Conservation (phyloP, 2,797 vertebrate genomes). For the Myotis vivesi region DNA sequence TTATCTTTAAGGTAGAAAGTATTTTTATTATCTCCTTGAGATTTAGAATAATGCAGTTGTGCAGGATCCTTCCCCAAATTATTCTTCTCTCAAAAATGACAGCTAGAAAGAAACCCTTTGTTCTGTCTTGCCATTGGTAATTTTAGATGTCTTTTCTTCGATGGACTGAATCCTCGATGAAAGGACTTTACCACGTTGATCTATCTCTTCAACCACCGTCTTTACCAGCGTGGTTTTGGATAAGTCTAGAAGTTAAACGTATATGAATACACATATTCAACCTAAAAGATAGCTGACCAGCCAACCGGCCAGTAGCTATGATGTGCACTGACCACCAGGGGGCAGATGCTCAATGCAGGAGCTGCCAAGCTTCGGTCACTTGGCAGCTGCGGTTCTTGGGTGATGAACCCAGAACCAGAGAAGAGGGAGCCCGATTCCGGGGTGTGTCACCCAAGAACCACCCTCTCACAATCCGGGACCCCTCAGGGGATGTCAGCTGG, state of each 20-base stretch:
- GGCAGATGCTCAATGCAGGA: too few species aligned
- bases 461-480: too few species aligned
- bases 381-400: too few species aligned
- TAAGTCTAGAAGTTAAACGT: slow-evolving; percentile 68
- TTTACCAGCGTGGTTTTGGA: slow-evolving; percentile 75
- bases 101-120: slow-evolving; percentile 57
- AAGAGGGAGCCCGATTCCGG: too few species aligned
- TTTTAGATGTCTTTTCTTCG: slow-evolving; percentile 73
- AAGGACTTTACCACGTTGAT: slow-evolving; percentile 72
- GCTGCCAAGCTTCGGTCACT: too few species aligned
- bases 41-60: not conserved
- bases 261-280: not conserved
- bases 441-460: too few species aligned
- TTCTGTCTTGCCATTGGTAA: slow-evolving; percentile 53
- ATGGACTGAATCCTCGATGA: slow-evolving; percentile 74
- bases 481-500: too few species aligned
- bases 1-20: slow-evolving; percentile 17
- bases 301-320: too few species aligned
- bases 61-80: not conserved
- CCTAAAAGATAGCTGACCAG: not conserved
- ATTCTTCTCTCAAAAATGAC: not conserved
- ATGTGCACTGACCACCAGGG: too few species aligned
- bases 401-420: too few species aligned
- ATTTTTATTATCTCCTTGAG: slow-evolving; percentile 27
- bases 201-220: slow-evolving; percentile 74